Conservation (phyloP, 2,797 vertebrate species). For the Coregonus sp. region DNA sequence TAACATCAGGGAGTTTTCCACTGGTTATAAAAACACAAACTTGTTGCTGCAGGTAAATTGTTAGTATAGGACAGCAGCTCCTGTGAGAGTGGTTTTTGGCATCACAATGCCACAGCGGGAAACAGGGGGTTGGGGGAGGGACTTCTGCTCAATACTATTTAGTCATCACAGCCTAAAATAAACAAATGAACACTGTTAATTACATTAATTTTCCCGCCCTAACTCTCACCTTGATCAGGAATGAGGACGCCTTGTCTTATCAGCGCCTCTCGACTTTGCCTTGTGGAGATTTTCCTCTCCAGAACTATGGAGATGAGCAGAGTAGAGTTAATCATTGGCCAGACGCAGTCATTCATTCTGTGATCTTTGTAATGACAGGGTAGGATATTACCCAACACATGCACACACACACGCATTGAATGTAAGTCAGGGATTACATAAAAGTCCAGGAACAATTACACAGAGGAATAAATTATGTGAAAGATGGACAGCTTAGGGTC, state of each 20-base stretch:
- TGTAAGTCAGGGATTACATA: not conserved
- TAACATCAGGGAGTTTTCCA: not conserved
- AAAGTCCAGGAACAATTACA: not conserved
- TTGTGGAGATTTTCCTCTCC: constrained; percentile 98
- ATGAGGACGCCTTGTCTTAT: constrained; percentile 94
- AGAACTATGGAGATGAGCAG: constrained; percentile 77
- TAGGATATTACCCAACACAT: not conserved
- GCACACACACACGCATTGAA: not conserved
- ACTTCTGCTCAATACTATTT: too few species aligned
- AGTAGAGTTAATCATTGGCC: not conserved
- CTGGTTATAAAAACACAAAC: not conserved
- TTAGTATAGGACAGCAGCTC: not conserved
- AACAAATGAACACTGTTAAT: too few species aligned
- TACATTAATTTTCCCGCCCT: not conserved
- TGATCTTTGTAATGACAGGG: not conserved
- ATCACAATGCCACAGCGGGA: not conserved
- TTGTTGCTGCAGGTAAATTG: not conserved
- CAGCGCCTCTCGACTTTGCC: constrained; percentile 97
- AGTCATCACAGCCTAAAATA: too few species aligned
- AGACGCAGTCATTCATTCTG: not conserved
- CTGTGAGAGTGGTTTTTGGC: not conserved
- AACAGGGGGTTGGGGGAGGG: not conserved
- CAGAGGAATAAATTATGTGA: not conserved
- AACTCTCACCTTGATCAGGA: constrained; percentile 85
- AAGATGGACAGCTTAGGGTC: too few species aligned